Evolutionary conservation across 2,797 vertebrate genomes (phyloP), one percentile per base, ranked within the genome.

Genomic region (Glyptemys insculpta): DNA sequence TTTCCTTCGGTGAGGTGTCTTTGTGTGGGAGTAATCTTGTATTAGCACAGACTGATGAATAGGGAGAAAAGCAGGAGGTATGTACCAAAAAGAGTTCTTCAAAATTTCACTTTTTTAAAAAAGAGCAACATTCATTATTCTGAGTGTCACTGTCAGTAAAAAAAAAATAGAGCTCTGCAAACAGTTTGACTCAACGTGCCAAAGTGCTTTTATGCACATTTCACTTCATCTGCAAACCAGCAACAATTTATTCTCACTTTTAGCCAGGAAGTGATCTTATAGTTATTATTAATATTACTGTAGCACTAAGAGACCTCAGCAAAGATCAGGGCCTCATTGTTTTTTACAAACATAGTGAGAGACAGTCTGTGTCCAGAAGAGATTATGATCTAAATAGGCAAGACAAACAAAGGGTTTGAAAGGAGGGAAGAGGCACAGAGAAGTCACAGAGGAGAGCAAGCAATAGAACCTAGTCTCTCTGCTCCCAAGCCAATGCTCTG

Each of bases 11-110:
- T 88, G 91, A 62, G 41, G 90, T 84, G 87, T 44, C 72, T 68
- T 29, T 91, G 53, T 94, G 92, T 93, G 72, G 93, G 89, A 82
- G 87, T 91, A 79, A 79, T 89, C 29, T 37, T 87, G 54, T 74
- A 79, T 57, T 83, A 80, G 57, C 53, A 87, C 79, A 89, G 88
- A 47, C 74, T 86, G 65, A n/a, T n/a, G 57, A 72, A 81, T 47
- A 54, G 25, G 52, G 41, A 86, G n/a, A 86, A 57, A 37, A 86
- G 16, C 34, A 41, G 21, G 41, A 41, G 47, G 29, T 34, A 65
- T 5, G 76, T 16, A 12, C 3, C 34, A 25, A 65, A 31, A 59
- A 2, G 9, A 19, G 19, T 31, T 72, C 21, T 12, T 49, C 50
- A 86, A 41, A 53, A 47, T 11, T 44, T 57, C 12, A 54, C 27